phyloP scores from a whole-genome alignment of 2,888 invertebrate species.

The Trachelus troglodyta region DNA sequence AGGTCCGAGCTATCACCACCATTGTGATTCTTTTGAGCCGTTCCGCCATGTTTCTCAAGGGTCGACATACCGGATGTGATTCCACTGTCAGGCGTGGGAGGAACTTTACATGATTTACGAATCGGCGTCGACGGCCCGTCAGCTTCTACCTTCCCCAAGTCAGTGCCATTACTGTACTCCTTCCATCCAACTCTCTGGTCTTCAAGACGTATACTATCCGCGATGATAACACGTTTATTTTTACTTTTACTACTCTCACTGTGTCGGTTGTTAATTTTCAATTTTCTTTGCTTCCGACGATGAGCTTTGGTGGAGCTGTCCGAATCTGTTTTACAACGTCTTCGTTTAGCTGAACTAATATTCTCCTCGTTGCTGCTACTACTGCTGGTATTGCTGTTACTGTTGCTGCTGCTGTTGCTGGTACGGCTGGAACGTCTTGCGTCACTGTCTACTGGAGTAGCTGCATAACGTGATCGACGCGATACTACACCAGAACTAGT shows the following conservation, averaged over 20 bases:
- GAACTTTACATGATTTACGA: slow-evolving; percentile 41
- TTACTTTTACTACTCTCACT: slow-evolving; percentile 32
- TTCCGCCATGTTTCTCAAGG: slow-evolving; percentile 43
- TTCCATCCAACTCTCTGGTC: slow-evolving; percentile 29
- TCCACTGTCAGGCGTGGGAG: slow-evolving; percentile 60
- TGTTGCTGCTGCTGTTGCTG: slow-evolving; percentile 30
- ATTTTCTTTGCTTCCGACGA: slow-evolving; percentile 39
- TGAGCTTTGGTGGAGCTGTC: slow-evolving; percentile 38
- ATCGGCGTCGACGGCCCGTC: slow-evolving; percentile 36
- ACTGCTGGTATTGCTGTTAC: not conserved
- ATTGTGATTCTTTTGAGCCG: slow-evolving; percentile 29
- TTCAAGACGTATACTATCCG: slow-evolving; percentile 24
- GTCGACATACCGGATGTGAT: slow-evolving; percentile 59
- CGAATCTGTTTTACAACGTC: slow-evolving; percentile 39
- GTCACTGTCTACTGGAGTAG: slow-evolving; percentile 34
- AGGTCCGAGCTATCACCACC: slow-evolving; percentile 51
- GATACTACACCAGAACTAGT: slow-evolving; percentile 60
- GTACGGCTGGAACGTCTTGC: slow-evolving; percentile 40
- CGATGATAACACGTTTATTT: slow-evolving; percentile 38
- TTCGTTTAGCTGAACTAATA: slow-evolving; percentile 34
- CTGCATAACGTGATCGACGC: slow-evolving; percentile 42
- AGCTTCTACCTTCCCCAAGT: slow-evolving; percentile 4
- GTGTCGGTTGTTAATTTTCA: slow-evolving; percentile 31
- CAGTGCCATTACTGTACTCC: slow-evolving; percentile 33
- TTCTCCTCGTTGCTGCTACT: slow-evolving; percentile 25